Conservation (phyloP, 2,888 invertebrate species). For the Ophraella communa region DNA sequence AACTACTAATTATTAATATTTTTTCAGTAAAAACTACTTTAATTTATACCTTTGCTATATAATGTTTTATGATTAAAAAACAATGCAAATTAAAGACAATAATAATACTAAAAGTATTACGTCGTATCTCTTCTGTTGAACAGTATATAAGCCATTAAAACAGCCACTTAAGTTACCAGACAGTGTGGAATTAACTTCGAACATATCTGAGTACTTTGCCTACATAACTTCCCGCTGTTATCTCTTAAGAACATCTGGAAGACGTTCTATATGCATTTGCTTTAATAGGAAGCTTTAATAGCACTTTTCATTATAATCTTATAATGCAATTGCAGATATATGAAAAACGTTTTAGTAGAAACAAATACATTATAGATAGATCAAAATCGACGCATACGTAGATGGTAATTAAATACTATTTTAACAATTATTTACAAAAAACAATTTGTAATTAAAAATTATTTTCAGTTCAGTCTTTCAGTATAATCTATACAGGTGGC, state of each 20-base stretch:
- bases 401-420: too few species aligned
- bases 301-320: background rate
- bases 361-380: background rate
- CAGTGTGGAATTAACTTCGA: slow-evolving; percentile 27
- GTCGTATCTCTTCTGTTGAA: slow-evolving; percentile 6
- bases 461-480: too few species aligned
- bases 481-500: too few species aligned
- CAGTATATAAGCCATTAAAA: slow-evolving; percentile 21
- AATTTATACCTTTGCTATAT: background rate
- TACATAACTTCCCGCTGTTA: slow-evolving; percentile 13
- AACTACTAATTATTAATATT: too few species aligned
- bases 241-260: slow-evolving; percentile 23
- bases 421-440: too few species aligned
- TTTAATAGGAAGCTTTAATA: background rate
- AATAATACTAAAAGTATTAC: background rate
- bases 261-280: background rate
- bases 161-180: slow-evolving; percentile 28
- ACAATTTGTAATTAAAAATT: too few species aligned
- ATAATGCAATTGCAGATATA: background rate
- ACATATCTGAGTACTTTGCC: background rate
- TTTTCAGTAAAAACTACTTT: too few species aligned
- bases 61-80: background rate
- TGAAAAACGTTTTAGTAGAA: background rate
- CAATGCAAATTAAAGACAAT: background rate
- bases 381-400: too few species aligned